Conservation (phyloP, 2,113 vertebrate genomes). For the Pan paniscus region DNA sequence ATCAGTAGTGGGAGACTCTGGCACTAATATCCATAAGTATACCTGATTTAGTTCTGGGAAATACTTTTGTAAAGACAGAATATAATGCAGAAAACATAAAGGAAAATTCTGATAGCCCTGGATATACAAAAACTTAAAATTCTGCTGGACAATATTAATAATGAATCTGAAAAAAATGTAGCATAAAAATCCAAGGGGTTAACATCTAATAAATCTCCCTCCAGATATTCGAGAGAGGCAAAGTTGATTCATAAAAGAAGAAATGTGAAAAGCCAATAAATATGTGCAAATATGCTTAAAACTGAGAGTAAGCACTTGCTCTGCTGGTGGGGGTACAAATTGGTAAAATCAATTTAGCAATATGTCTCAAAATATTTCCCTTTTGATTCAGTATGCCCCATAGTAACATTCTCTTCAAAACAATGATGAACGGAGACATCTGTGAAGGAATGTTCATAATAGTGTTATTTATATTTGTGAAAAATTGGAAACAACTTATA, state of each 20-base stretch:
- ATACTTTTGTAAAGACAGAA: background rate
- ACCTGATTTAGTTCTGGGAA: background rate
- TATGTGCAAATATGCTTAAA: background rate
- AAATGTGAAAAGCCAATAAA: background rate
- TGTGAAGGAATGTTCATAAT: background rate
- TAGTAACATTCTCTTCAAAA: background rate
- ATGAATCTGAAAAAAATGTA: background rate
- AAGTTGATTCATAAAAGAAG: background rate
- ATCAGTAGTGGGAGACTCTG: background rate
- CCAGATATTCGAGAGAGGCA: background rate
- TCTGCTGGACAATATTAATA: background rate
- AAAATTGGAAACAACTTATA: background rate
- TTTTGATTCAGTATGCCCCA: background rate
- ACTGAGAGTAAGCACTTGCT: background rate
- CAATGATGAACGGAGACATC: background rate
- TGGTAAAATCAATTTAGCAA: background rate
- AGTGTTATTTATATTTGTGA: background rate
- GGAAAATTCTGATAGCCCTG: background rate
- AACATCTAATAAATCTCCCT: background rate
- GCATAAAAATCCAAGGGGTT: background rate
- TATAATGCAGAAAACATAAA: background rate
- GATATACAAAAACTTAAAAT: slow-evolving; percentile 31
- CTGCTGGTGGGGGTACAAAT: background rate
- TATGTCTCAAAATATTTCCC: background rate
- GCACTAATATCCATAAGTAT: background rate